Evolutionary conservation across 2,888 invertebrate species (phyloP).

Genomic region (Argyresthia albistria): DNA sequence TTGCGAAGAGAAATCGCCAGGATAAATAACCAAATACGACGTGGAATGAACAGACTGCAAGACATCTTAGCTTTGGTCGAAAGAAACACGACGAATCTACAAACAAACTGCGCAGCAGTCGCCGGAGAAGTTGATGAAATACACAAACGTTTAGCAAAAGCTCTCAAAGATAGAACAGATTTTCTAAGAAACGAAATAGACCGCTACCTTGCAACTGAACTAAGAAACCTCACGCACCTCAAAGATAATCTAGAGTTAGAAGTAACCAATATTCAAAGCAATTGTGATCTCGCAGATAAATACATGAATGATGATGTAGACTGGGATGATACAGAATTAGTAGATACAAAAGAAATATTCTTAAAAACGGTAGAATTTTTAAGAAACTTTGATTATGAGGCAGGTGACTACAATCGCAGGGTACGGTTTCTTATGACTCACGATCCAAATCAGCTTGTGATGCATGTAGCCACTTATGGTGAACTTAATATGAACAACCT

Average conservation of each 20-base stretch:
- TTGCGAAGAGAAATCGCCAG: slow-evolving; percentile 91
- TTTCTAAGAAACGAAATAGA: slow-evolving; percentile 92
- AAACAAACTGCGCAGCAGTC: slow-evolving; percentile 91
- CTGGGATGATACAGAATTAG: slow-evolving; percentile 93
- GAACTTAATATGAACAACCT: slow-evolving; percentile 86
- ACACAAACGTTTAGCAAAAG: slow-evolving; percentile 87
- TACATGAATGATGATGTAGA: slow-evolving; percentile 92
- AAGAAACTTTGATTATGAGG: slow-evolving; percentile 94
- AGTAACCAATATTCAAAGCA: slow-evolving; percentile 94
- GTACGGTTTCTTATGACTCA: slow-evolving; percentile 90
- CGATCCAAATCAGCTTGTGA: slow-evolving; percentile 92
- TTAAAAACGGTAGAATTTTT: slow-evolving; percentile 96
- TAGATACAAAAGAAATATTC: slow-evolving; percentile 97
- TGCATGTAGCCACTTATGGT: slow-evolving; percentile 91
- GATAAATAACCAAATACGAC: slow-evolving; percentile 90
- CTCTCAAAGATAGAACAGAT: slow-evolving; percentile 91
- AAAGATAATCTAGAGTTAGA: slow-evolving; percentile 96
- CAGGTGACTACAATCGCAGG: slow-evolving; percentile 88
- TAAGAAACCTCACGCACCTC: slow-evolving; percentile 86
- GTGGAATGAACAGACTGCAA: slow-evolving; percentile 90
- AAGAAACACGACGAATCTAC: slow-evolving; percentile 89
- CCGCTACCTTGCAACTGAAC: slow-evolving; percentile 90
- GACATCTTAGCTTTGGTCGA: slow-evolving; percentile 88
- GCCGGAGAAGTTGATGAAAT: slow-evolving; percentile 96
- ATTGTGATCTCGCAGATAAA: slow-evolving; percentile 96